Evolutionary conservation across 2,797 vertebrate genomes (phyloP).

Genomic region (Schizopygopsis malacanthus): DNA sequence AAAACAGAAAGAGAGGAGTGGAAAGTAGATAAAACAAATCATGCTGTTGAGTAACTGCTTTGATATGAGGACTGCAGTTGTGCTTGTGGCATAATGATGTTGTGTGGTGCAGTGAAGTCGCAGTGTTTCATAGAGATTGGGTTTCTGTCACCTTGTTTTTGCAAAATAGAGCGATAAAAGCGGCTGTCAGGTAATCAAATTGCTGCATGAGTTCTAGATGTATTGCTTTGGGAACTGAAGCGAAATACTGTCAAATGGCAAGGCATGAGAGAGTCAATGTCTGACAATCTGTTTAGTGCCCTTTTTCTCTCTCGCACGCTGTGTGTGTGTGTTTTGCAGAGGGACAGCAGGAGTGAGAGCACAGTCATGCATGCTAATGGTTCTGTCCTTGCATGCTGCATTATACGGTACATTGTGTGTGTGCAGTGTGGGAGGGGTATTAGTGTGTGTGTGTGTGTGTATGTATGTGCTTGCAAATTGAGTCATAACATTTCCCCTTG

Average conservation of each 20-base stretch:
- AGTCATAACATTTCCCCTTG: constrained; percentile 75
- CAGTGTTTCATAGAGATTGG: constrained; percentile 37
- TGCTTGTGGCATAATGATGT: constrained; percentile 40
- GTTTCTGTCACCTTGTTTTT: constrained; percentile 50
- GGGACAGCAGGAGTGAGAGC: constrained; percentile 60
- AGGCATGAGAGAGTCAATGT: constrained; percentile 48
- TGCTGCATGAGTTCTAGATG: constrained; percentile 35
- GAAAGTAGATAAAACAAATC: background rate
- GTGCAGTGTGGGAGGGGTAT: constrained; percentile 49
- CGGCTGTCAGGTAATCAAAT: constrained; percentile 49
- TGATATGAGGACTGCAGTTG: background rate
- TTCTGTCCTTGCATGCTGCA: constrained; percentile 64
- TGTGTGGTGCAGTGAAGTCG: background rate
- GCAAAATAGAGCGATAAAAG: constrained; percentile 52
- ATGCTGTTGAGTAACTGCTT: constrained; percentile 3
- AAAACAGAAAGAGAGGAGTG: background rate
- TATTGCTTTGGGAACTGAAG: constrained; percentile 50
- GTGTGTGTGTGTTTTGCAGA: constrained; percentile 48
- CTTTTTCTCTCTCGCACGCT: constrained; percentile 4
- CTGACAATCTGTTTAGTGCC: constrained; percentile 55
- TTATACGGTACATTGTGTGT: constrained; percentile 54
- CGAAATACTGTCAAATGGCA: constrained; percentile 49
- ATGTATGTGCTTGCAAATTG: constrained; percentile 75
- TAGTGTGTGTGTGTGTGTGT: constrained; percentile 64
- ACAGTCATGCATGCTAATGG: constrained; percentile 62